phyloP scores from a whole-genome alignment of 1,140 invertebrate genomes.

The Trinorchestia longiramus region DNA sequence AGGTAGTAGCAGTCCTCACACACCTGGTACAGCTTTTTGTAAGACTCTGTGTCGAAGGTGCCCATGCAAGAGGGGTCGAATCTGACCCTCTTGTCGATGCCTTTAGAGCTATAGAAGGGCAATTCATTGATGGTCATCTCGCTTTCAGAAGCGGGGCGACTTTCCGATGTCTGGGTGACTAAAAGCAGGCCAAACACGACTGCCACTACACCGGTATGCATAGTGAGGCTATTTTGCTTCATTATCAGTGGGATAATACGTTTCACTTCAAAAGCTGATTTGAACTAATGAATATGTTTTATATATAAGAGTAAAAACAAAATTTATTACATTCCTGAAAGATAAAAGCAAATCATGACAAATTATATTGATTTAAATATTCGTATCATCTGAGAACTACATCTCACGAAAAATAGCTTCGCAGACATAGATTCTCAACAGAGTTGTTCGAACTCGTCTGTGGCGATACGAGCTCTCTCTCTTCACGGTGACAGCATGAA shows the following conservation, averaged over 20 bases:
- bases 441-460: too few species aligned
- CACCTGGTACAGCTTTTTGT: slow-evolving; percentile 13
- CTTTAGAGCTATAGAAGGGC: neutral
- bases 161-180: neutral
- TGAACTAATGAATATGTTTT: neutral
- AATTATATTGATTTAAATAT: too few species aligned
- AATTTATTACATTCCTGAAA: too few species aligned
- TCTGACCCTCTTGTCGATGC: neutral
- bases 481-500: too few species aligned
- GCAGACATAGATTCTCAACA: too few species aligned
- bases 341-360: too few species aligned
- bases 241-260: neutral
- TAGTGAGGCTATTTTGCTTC: neutral
- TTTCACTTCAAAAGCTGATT: neutral
- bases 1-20: slow-evolving; percentile 41
- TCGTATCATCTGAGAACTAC: too few species aligned
- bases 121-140: slow-evolving; percentile 37
- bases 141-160: neutral
- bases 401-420: too few species aligned
- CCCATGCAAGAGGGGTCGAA: slow-evolving; percentile 15
- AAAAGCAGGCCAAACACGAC: neutral
- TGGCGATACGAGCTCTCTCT: too few species aligned
- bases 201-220: neutral
- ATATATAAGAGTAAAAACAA: too few species aligned
- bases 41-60: neutral